These are phyloP conservation scores for Brotula barbata DNA, from an alignment of 2,797 vertebrate genomes.

Conservation along the genomic window DNA sequence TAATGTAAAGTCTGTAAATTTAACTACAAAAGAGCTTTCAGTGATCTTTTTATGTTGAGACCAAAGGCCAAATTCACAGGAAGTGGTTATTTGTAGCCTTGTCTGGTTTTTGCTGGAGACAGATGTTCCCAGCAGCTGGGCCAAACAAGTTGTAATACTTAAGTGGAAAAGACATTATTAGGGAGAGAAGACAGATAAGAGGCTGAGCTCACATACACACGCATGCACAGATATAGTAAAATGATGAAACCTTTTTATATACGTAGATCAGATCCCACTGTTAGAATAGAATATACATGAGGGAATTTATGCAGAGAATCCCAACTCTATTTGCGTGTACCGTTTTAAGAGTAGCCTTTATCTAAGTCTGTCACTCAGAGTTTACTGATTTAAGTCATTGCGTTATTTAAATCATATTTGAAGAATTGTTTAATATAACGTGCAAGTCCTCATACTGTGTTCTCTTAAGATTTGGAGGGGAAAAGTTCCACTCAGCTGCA, in stretches of 20 bases:
- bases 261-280: no score
- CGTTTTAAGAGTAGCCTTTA: no score
- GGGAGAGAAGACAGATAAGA: conserved; percentile 10
- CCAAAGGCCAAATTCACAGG: conserved; percentile 1
- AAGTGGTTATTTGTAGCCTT: conserved; percentile 23
- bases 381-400: no score
- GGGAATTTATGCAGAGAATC: no score
- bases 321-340: no score
- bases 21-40: background rate
- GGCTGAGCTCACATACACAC: conserved; percentile 10
- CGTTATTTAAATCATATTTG: no score
- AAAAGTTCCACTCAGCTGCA: conserved; percentile 17
- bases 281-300: no score
- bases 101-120: conserved; percentile 19
- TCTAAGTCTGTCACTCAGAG: no score
- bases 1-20: background rate
- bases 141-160: conserved; percentile 11
- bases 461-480: conserved; percentile 14
- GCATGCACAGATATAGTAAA: background rate
- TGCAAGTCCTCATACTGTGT: no score
- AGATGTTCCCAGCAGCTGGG: conserved; percentile 30
- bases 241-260: no score
- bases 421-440: no score
- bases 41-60: background rate
- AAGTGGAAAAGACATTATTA: background rate